Evolutionary conservation across 64 coral and sea anemone genomes (phyloP).

Genomic region (Exaiptasia diaphana): DNA sequence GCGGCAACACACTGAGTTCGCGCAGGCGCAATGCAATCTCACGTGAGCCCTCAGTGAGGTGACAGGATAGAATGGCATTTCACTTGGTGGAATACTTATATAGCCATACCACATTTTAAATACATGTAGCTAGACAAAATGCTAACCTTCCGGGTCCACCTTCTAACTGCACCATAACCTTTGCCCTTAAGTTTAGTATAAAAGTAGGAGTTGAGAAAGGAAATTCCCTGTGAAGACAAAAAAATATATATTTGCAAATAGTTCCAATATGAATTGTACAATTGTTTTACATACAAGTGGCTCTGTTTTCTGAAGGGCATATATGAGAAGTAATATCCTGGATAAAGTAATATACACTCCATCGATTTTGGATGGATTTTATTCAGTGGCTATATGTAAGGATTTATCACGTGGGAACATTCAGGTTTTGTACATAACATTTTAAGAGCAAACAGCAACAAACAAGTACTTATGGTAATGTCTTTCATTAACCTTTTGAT

Average conservation of each 20-base stretch:
- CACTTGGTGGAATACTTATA: too few relatives aligned
- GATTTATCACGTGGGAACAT: neutral
- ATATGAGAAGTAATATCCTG: too few relatives aligned
- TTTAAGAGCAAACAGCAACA: neutral
- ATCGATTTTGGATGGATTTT: too few relatives aligned
- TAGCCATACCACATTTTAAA: too few relatives aligned
- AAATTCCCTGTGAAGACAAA: neutral
- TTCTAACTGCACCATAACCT: neutral
- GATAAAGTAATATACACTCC: too few relatives aligned
- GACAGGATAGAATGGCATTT: slow-evolving; percentile 27
- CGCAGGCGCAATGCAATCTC: slow-evolving; percentile 27
- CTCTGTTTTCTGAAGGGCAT: too few relatives aligned
- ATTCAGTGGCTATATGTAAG: too few relatives aligned
- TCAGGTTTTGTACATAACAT: neutral
- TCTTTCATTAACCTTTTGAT: neutral
- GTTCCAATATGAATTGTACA: neutral
- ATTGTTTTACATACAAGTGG: neutral
- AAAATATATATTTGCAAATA: neutral
- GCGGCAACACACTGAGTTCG: slow-evolving; percentile 34
- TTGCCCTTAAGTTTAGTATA: neutral
- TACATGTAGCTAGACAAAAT: too few relatives aligned
- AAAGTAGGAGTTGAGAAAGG: neutral
- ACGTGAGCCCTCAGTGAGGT: slow-evolving; percentile 7
- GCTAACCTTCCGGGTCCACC: neutral
- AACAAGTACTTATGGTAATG: neutral